phyloP scores from a whole-genome alignment of 2,113 vertebrate genomes.

The Prunella himalayana region DNA sequence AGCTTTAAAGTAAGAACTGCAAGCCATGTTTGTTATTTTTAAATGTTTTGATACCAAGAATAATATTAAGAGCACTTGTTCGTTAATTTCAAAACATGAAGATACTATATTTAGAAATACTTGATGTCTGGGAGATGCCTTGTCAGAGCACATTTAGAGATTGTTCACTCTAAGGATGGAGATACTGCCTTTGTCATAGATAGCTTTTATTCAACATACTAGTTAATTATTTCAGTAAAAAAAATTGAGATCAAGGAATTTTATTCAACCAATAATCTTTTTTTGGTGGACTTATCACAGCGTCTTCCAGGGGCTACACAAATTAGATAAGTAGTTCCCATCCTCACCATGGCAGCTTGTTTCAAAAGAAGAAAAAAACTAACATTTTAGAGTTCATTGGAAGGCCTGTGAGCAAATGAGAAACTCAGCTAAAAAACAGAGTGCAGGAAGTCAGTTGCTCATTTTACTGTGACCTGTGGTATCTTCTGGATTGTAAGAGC shows the following conservation, averaged over 20 bases:
- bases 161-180: neutral
- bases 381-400: neutral
- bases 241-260: neutral
- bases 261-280: neutral
- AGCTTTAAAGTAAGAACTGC: neutral
- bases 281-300: neutral
- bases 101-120: neutral
- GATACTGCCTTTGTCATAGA: neutral
- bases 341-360: neutral
- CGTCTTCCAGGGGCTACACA: fast-evolving
- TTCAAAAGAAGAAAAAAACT: neutral
- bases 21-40: neutral
- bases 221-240: neutral
- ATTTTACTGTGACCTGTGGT: neutral
- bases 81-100: neutral
- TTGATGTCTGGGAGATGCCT: neutral
- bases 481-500: neutral
- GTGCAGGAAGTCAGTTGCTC: neutral
- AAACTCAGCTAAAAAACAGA: neutral
- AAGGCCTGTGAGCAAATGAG: neutral
- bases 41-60: neutral
- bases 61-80: neutral
- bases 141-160: neutral
- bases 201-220: neutral
- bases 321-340: neutral